A percentile compares a stretch with the other conserved stretches of the same genome.
These are phyloP conservation scores for Siderastrea radians DNA, from an alignment of 92 coral and sea anemone genomes.

Conservation along the genomic window DNA sequence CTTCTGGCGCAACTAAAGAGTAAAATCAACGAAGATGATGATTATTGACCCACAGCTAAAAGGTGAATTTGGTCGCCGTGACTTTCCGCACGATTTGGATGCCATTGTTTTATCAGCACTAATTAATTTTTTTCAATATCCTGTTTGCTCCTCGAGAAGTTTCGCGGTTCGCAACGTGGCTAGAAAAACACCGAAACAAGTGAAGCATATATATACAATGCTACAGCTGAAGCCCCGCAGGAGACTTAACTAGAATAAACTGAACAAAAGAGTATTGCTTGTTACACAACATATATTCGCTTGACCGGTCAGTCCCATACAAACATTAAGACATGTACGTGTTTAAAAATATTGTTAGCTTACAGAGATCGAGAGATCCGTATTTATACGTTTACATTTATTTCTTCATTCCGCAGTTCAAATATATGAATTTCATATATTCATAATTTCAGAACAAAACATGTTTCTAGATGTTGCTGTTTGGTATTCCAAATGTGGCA, in stretches of 20 bases:
- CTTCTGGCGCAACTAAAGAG: conserved; percentile 64
- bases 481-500: too few species aligned
- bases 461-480: too few species aligned
- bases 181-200: not conserved
- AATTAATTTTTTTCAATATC: conserved; percentile 33
- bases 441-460: too few species aligned
- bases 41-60: not conserved
- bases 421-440: too few species aligned
- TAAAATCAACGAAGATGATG: conserved; percentile 64
- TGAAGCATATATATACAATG: not conserved
- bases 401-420: too few species aligned
- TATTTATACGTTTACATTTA: not conserved
- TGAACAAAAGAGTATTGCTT: not conserved
- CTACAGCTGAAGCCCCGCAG: not conserved
- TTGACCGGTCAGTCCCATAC: not conserved
- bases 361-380: not conserved
- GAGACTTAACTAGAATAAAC: not conserved
- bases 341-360: not conserved
- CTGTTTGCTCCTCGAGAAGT: conserved; percentile 23
- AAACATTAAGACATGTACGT: not conserved
- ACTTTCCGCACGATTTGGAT: conserved; percentile 19
- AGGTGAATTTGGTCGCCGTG: not conserved
- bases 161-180: conserved; percentile 9
- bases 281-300: not conserved
- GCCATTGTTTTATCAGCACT: not conserved